phyloP scores from a whole-genome alignment of 2,888 invertebrate genomes.

The Epirrhoe tristata region DNA sequence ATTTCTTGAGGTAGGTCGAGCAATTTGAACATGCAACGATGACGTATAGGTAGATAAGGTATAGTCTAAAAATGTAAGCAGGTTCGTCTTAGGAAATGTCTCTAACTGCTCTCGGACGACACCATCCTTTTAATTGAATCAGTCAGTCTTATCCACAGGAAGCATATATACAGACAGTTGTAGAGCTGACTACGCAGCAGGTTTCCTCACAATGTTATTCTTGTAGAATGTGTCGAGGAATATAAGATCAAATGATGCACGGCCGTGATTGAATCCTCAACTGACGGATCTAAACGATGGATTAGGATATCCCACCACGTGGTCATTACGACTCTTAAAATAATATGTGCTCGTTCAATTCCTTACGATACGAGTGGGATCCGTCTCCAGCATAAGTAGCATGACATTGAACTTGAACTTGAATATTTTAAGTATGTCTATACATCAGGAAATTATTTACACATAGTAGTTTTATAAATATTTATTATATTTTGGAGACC shows the following conservation, averaged over 20 bases:
- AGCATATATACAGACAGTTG: too few relatives aligned
- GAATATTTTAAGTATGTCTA: constrained; percentile 1
- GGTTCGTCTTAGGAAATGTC: background rate
- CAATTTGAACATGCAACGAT: background rate
- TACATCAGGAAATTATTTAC: constrained; percentile 6
- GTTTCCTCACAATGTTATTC: too few relatives aligned
- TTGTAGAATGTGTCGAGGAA: too few relatives aligned
- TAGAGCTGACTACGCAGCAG: too few relatives aligned
- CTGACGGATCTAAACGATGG: too few relatives aligned
- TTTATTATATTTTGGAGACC: too few relatives aligned
- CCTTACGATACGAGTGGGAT: background rate
- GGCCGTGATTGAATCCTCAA: too few relatives aligned
- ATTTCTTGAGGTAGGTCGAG: background rate
- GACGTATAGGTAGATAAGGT: background rate
- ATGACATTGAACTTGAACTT: constrained; percentile 30
- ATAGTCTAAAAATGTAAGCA: background rate
- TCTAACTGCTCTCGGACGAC: background rate
- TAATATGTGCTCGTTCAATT: background rate
- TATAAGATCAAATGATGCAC: too few relatives aligned
- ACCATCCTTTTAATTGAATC: too few relatives aligned
- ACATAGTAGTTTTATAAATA: background rate
- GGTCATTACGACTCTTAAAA: too few relatives aligned
- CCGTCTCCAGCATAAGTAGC: constrained; percentile 5
- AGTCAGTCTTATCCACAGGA: too few relatives aligned
- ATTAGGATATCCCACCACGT: too few relatives aligned